Evolutionary conservation across 2,113 vertebrate genomes (phyloP), one percentile per base, ranked within the genome.

Genomic region (Phylloscopus trochilus): DNA sequence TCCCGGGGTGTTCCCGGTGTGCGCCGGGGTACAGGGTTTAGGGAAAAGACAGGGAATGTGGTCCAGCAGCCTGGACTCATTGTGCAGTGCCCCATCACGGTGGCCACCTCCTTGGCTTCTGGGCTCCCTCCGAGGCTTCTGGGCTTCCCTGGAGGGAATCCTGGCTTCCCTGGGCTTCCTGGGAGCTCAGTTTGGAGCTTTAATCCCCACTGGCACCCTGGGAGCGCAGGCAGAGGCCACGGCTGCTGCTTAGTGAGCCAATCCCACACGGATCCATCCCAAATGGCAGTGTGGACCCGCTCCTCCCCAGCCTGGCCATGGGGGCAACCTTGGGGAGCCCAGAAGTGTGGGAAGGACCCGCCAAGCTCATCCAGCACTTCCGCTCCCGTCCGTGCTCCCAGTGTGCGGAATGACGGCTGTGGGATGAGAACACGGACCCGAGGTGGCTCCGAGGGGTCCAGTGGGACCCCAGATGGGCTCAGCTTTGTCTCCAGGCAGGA

Each of bases 61-160:
- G 31, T 47, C 70, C 81, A 21, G 4, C 4, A 11, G 58, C 33
- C 56, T n/a, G 55, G 20, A 23, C 20, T 52, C 22, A 0, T 3
- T 0, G 8, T 2, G 30, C 13, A 6, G 26, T 1, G 12, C 14
- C 33, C 27, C 7, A 0, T 9, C 59, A 17, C 0, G 0, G 11
- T 8, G 43, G 14, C 4, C n/a, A 3, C 8, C 10, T 6, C 5
- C 11, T 6, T 5, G 69, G 59, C 27, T 43, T 18, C 26, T 1
- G 2, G 16, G 35, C 6, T 75, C 12, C 46, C 5, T 0, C 16
- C 0, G 5, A 27, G 13, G 59, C 27, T 43, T 18, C 26, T 1
- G 2, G 16, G 35, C 6, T 75, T 10, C 46, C 39, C 62, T 19
- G 47, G 6, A 10, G 17, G n/a, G 7, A 53, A 62, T 41, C 35